A percentile compares a stretch with the other conserved stretches of the same genome.
These are phyloP conservation scores for Globodera rostochiensis DNA, from an alignment of 1,140 invertebrate genomes.

Conservation along the genomic window DNA sequence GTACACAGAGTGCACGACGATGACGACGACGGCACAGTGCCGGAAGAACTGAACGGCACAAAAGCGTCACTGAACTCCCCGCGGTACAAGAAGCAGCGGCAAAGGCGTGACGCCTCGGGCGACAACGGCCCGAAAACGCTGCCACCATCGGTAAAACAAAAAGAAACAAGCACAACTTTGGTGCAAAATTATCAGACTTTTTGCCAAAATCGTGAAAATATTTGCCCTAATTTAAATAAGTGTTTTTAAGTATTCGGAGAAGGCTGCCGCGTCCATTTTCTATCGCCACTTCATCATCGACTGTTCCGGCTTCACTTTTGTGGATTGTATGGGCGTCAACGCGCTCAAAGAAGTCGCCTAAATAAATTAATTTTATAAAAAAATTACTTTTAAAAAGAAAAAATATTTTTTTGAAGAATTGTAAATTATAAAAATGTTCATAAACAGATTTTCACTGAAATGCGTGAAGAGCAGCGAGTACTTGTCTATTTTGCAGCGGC, in stretches of 20 bases:
- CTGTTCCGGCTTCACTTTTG: slow-evolving; percentile 66
- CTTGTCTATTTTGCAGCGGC: slow-evolving; percentile 63
- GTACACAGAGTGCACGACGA: neutral
- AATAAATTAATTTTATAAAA: neutral
- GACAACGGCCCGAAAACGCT: neutral
- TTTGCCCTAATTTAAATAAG: neutral
- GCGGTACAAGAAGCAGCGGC: neutral
- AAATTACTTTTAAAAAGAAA: too few relatives aligned
- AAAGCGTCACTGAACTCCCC: neutral
- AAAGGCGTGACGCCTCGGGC: neutral
- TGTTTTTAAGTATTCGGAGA: slow-evolving; percentile 22
- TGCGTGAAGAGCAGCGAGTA: slow-evolving; percentile 39
- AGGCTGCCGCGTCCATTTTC: slow-evolving; percentile 36
- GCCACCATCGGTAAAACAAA: neutral
- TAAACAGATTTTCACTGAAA: slow-evolving; percentile 52
- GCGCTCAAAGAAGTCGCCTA: slow-evolving; percentile 54
- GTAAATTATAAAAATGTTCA: slow-evolving; percentile 11
- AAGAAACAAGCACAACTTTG: too few relatives aligned
- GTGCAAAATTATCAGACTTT: neutral
- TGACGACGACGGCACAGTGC: neutral
- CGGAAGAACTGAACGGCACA: neutral
- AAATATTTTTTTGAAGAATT: too few relatives aligned
- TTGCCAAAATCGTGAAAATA: slow-evolving; percentile 16
- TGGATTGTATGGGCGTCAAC: slow-evolving; percentile 65
- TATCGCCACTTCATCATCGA: slow-evolving; percentile 61